A percentile compares a stretch with the other conserved stretches of the same genome.
Conservation (phyloP, 2,888 invertebrate species). For the Leptinotarsa haldemani region DNA sequence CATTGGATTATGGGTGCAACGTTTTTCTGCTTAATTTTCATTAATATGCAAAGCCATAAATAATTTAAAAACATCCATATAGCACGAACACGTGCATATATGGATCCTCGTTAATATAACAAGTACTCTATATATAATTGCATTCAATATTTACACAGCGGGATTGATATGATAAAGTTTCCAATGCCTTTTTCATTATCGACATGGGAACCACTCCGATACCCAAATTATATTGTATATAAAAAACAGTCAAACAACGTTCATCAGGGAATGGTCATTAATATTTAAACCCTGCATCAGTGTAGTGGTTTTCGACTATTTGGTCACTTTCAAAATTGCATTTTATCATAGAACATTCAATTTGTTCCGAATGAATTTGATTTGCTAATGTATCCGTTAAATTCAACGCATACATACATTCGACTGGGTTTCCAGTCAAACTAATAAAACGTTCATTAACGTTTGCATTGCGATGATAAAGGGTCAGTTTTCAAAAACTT, state of each 20-base stretch:
- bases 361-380: constrained; percentile 39
- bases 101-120: neutral
- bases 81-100: neutral
- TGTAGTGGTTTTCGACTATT: constrained; percentile 15
- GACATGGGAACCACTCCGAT: neutral
- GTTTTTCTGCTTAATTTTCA: too few relatives aligned
- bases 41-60: too few relatives aligned
- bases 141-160: neutral
- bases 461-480: neutral
- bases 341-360: constrained; percentile 31
- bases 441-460: neutral
- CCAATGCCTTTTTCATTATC: neutral
- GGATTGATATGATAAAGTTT: neutral
- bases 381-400: constrained; percentile 35
- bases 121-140: neutral
- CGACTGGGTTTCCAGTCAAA: neutral
- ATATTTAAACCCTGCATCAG: constrained; percentile 18
- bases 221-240: neutral
- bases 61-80: too few relatives aligned
- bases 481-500: neutral
- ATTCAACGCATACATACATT: constrained; percentile 15
- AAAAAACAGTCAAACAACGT: constrained; percentile 12
- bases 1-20: too few relatives aligned
- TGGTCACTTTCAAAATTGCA: constrained; percentile 28
- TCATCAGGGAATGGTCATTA: constrained; percentile 21